These are phyloP conservation scores for Lithophane semibrunnea DNA, from an alignment of 2,888 invertebrate genomes.

Conservation along the genomic window DNA sequence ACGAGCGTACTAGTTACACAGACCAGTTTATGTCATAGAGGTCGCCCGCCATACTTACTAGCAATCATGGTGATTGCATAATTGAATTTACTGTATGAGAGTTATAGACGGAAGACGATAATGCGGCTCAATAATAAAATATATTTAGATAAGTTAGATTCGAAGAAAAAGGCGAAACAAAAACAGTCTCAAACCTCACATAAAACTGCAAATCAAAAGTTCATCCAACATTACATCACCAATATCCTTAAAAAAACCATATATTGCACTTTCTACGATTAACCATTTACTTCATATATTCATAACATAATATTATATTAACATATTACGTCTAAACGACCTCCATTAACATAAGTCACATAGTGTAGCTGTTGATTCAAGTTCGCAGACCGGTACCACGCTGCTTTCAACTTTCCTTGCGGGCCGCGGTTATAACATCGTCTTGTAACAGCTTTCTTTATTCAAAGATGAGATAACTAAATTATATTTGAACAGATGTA, in stretches of 20 bases:
- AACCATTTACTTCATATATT: constrained; percentile 31
- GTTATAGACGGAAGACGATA: background rate
- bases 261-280: constrained; percentile 53
- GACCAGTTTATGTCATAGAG: constrained; percentile 12
- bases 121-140: background rate
- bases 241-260: constrained; percentile 39
- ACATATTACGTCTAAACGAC: constrained; percentile 62
- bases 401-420: constrained; percentile 87
- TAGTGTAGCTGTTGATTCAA: constrained; percentile 73
- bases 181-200: background rate
- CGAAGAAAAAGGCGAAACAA: background rate
- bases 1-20: background rate
- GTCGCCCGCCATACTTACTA: background rate
- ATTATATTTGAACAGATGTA: constrained; percentile 70
- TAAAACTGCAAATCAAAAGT: background rate
- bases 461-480: constrained; percentile 83
- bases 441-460: constrained; percentile 86
- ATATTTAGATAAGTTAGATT: background rate
- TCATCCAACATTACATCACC: constrained; percentile 30
- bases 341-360: constrained; percentile 71
- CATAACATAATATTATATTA: constrained; percentile 42
- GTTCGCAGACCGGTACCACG: constrained; percentile 80
- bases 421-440: constrained; percentile 80
- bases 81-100: constrained; percentile 3
- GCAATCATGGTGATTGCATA: background rate